Evolutionary conservation across 1,140 invertebrate genomes (phyloP), one percentile per base, ranked within the genome.

Genomic region (Drosophila lowei): DNA sequence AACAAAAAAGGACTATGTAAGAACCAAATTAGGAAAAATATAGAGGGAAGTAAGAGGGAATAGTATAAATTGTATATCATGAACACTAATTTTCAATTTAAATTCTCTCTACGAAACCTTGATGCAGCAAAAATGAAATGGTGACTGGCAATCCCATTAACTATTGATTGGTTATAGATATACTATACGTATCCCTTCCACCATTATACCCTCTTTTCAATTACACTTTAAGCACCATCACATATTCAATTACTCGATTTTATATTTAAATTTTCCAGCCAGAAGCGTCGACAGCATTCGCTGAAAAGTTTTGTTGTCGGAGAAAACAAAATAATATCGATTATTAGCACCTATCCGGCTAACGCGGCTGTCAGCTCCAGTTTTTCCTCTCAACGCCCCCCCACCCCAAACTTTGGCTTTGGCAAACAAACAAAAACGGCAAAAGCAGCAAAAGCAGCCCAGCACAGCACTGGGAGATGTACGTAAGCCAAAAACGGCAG

Each of bases 321-420:
- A 62, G 71, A 86, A 80, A 86, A 86, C 83, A 86, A 78, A 88
- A 88, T 86, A 86, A 88, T 88, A 86, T 86, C 81, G 83, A 86
- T 86, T 86, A 86, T 86, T 88, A 86, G 71, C 83, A 78, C 78
- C 71, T 73, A 74, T 28, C 23, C 42, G 38, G 41, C 23, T 8
- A 41, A 42, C 47, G 30, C 55, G 71, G 47, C 55, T 67, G 62
- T 68, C 65, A 68, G 65, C 52, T 56, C 25, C 65, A 68, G 61
- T 30, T 56, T 52, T 49, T 16, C 50, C 16, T n/a, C 5, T 13
- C 28, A 30, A 9, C 28, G 28, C 0, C 28, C 7, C 28, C 34
- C 55, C 16, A 6, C 38, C 25, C 43, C 77, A 15, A 52, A 66
- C 57, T 76, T 60, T 62, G 53, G 41, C 46, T 25, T 38, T 53